Base-by-base conservation (phyloP, 2,888 invertebrate species). In the Choreutis nemorana region DNA sequence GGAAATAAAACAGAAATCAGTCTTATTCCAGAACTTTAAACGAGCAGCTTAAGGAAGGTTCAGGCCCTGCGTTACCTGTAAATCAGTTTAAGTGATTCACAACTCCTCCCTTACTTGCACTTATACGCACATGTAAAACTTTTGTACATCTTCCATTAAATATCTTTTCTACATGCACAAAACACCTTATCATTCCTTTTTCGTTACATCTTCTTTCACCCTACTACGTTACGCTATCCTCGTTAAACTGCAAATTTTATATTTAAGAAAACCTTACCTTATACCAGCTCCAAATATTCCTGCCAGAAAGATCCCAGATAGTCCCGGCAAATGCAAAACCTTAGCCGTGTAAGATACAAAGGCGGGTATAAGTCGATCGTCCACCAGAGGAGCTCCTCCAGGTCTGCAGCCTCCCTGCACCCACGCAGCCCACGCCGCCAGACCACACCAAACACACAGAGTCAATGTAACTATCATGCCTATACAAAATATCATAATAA, bases 271-370 rank as follows among this genome's bases (percentile, higher is more conserved):
- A n/a, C 14, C 14, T 37, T 52, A 81, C 82, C 87, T 88, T 28
- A 91, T 67, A 2, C 90, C 88, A 2, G 90, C 91, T 23, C 90
- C 90, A 59, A 91, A 91, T 14, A 92, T 84, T 16, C 90, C 87
- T 3, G 91, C 87, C 11, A 90, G 83, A 47, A 91, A 90, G 4
- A 91, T 71, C 0, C 91, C 91, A 0, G 90, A 85, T 31, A 91
- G 65, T 2, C 91, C 91, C 23, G 82, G 83, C 18, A 86, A 55
- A 41, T 30, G 30, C 22, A 32, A 31, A 3, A 83, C 64, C 1
- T 84, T 83, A 18, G 88, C 82, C 14, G 83, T 82, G 52, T 89
- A 84, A 82, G 89, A 87, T 16, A 90, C 89, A 55, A 85, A 90
- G 23, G 87, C 68, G 0, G 90, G 90, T 37, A 91, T 62, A 14